Evolutionary conservation across 2,888 invertebrate genomes (phyloP).

Genomic region (Eurytoma adleriae): DNA sequence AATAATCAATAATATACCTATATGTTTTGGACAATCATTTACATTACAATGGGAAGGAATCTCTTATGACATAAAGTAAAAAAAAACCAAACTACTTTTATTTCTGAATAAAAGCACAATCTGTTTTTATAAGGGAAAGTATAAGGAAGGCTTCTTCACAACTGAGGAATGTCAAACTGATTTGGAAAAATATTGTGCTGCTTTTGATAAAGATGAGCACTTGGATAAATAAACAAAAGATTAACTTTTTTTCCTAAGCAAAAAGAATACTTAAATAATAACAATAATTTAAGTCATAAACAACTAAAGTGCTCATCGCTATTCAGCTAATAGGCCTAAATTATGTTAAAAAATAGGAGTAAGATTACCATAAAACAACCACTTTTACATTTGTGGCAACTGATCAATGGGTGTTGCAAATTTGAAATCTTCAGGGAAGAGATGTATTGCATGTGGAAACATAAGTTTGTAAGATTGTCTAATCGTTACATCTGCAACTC

Average conservation of each 20-base stretch:
- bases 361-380: conserved; percentile 20
- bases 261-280: conserved; percentile 34
- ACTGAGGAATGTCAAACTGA: conserved; percentile 53
- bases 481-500: conserved; percentile 98
- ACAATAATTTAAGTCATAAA: conserved; percentile 48
- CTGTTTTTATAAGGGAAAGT: conserved; percentile 4
- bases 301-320: conserved; percentile 40
- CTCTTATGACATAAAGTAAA: conserved; percentile 26
- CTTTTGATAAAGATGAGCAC: conserved; percentile 42
- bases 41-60: not conserved
- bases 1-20: conserved; percentile 6
- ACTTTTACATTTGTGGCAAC: conserved; percentile 87
- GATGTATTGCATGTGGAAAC: conserved; percentile 93
- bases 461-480: conserved; percentile 97
- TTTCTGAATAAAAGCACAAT: conserved; percentile 11
- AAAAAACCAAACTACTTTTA: conserved; percentile 4
- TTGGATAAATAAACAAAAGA: conserved; percentile 15
- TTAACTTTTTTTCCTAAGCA: conserved; percentile 4
- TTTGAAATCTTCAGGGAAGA: conserved; percentile 98
- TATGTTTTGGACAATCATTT: not conserved
- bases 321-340: conserved; percentile 23
- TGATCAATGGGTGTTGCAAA: conserved; percentile 96
- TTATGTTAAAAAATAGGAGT: conserved; percentile 37
- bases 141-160: conserved; percentile 15
- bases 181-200: conserved; percentile 38